Evolutionary conservation across 2,888 invertebrate species (phyloP).

Genomic region (Eurois occulta): DNA sequence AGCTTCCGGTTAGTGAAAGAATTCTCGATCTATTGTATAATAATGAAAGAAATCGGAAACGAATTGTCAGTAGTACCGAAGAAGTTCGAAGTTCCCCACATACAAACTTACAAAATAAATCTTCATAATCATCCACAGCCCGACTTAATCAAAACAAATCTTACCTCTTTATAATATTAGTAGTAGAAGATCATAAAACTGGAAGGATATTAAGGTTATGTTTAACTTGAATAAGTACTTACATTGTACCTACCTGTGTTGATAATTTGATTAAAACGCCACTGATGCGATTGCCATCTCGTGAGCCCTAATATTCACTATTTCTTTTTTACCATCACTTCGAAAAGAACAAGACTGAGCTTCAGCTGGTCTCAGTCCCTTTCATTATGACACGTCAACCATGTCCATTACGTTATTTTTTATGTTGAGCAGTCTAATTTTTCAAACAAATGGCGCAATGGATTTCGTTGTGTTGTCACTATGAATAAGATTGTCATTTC

Average conservation of each 20-base stretch:
- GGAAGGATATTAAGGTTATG: neutral
- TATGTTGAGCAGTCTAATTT: neutral
- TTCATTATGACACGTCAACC: neutral
- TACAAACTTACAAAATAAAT: too few relatives aligned
- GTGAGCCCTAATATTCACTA: too few relatives aligned
- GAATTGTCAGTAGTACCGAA: too few relatives aligned
- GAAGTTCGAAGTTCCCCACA: too few relatives aligned
- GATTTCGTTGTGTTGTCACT: conserved; percentile 1
- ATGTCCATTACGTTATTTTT: neutral
- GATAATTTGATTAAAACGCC: neutral
- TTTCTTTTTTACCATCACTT: neutral
- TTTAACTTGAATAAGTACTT: neutral
- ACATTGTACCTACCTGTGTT: neutral
- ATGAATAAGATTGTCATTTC: neutral
- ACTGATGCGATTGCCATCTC: neutral
- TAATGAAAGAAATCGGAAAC: too few relatives aligned
- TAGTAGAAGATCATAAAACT: neutral
- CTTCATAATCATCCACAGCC: too few relatives aligned
- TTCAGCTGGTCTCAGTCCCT: neutral
- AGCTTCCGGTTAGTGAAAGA: too few relatives aligned
- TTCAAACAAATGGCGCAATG: neutral
- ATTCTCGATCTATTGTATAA: too few relatives aligned
- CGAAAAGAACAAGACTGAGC: neutral
- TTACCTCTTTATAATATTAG: too few relatives aligned
- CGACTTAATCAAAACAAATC: too few relatives aligned